phyloP scores from a whole-genome alignment of 2,888 invertebrate species.

The Meandrusa payeni region DNA sequence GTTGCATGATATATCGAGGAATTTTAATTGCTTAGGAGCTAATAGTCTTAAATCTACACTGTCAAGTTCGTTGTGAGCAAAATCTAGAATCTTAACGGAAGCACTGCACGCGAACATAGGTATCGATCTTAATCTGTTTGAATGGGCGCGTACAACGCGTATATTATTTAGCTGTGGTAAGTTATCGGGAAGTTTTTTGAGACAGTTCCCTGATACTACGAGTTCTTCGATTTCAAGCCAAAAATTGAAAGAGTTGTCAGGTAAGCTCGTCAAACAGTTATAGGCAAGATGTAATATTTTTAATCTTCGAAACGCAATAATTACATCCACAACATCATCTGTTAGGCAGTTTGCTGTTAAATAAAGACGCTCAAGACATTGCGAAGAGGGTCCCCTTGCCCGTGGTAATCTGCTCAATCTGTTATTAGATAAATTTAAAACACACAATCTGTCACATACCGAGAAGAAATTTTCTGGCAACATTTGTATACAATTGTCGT shows the following conservation, averaged over 20 bases:
- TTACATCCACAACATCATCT: conserved; percentile 84
- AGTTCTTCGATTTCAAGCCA: conserved; percentile 92
- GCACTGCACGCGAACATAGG: conserved; percentile 88
- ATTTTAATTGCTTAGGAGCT: conserved; percentile 91
- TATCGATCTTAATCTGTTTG: conserved; percentile 87
- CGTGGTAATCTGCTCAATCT: conserved; percentile 85
- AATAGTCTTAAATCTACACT: conserved; percentile 87
- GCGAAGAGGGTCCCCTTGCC: conserved; percentile 81
- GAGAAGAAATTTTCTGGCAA: conserved; percentile 89
- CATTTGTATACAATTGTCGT: conserved; percentile 88
- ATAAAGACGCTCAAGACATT: conserved; percentile 84
- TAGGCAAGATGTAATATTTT: conserved; percentile 89
- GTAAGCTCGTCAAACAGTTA: conserved; percentile 86
- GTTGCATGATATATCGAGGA: conserved; percentile 92
- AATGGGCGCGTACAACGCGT: conserved; percentile 89
- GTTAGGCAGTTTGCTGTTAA: conserved; percentile 89
- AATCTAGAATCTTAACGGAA: conserved; percentile 88
- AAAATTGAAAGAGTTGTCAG: conserved; percentile 86
- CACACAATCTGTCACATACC: conserved; percentile 82
- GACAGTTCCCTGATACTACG: conserved; percentile 89
- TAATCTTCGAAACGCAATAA: conserved; percentile 83
- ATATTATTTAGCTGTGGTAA: conserved; percentile 86
- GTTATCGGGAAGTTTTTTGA: conserved; percentile 88
- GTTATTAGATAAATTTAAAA: conserved; percentile 90
- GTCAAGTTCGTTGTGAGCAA: conserved; percentile 92